Conservation (phyloP, 2,113 vertebrate species). For the Callipepla squamata region DNA sequence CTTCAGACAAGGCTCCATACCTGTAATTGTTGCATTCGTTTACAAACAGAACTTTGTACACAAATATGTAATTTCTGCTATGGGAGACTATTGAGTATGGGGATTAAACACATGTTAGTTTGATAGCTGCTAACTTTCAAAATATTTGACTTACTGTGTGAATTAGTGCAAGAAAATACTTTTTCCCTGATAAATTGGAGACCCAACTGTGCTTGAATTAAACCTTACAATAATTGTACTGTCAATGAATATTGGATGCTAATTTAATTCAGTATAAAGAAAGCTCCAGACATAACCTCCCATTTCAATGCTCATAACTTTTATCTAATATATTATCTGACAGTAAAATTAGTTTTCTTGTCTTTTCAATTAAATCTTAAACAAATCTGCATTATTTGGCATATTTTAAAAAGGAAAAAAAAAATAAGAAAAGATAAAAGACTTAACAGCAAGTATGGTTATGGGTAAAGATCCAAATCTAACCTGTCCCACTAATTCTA, state of each 20-base stretch:
- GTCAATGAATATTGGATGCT: background rate
- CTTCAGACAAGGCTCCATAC: background rate
- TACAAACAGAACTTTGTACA: background rate
- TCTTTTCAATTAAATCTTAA: background rate
- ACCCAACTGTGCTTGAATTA: background rate
- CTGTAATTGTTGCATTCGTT: background rate
- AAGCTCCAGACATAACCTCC: background rate
- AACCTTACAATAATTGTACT: background rate
- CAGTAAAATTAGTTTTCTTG: slow-evolving; percentile 31
- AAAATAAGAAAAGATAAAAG: background rate
- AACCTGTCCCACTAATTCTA: slow-evolving; percentile 16
- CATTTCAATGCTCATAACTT: background rate
- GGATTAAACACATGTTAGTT: background rate
- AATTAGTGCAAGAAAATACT: background rate
- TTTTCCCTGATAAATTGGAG: background rate
- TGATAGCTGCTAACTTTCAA: background rate
- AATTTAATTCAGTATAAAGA: background rate
- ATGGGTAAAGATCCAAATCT: background rate
- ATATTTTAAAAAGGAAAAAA: background rate
- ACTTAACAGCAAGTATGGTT: background rate
- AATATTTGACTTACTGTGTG: background rate
- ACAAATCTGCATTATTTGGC: background rate
- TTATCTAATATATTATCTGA: background rate
- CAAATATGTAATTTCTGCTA: background rate
- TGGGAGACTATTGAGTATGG: background rate